These are phyloP conservation scores for Urocitellus parryii DNA, from an alignment of 2,113 vertebrate genomes.

Conservation along the genomic window DNA sequence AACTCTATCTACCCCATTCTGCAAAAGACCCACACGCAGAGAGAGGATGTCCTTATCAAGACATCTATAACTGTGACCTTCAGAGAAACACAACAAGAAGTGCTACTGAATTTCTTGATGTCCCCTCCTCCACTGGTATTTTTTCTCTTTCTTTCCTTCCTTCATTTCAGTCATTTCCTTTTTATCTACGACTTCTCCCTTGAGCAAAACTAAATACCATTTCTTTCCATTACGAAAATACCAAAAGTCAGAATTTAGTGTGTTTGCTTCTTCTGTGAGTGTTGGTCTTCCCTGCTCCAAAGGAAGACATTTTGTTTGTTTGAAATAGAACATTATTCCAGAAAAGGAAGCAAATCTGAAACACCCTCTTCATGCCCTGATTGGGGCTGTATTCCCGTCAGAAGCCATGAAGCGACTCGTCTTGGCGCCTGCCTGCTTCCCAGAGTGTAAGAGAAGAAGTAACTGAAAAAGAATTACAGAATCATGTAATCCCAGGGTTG, in stretches of 20 bases:
- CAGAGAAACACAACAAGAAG: constrained; percentile 41
- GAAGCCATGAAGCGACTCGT: neutral
- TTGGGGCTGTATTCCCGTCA: neutral
- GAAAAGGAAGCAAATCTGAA: neutral
- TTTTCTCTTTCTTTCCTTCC: constrained; percentile 24
- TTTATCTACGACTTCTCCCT: constrained; percentile 53
- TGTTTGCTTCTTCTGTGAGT: neutral
- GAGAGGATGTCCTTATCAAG: constrained; percentile 70
- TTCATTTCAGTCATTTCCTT: constrained; percentile 52
- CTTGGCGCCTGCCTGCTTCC: neutral
- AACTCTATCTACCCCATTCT: neutral
- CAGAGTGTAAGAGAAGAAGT: neutral
- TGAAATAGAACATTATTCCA: neutral
- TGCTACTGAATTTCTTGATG: constrained; percentile 53
- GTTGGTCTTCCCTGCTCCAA: neutral
- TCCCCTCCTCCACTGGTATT: constrained; percentile 31
- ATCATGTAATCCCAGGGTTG: neutral
- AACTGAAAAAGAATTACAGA: neutral
- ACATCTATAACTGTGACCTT: constrained; percentile 71
- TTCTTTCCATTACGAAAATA: neutral
- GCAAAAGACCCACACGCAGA: neutral
- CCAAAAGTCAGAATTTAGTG: constrained; percentile 35
- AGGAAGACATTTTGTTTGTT: neutral
- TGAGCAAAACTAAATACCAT: constrained; percentile 37
- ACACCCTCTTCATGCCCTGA: neutral